Conservation (phyloP, 2,888 invertebrate species). For the Sympetrum striolatum region DNA sequence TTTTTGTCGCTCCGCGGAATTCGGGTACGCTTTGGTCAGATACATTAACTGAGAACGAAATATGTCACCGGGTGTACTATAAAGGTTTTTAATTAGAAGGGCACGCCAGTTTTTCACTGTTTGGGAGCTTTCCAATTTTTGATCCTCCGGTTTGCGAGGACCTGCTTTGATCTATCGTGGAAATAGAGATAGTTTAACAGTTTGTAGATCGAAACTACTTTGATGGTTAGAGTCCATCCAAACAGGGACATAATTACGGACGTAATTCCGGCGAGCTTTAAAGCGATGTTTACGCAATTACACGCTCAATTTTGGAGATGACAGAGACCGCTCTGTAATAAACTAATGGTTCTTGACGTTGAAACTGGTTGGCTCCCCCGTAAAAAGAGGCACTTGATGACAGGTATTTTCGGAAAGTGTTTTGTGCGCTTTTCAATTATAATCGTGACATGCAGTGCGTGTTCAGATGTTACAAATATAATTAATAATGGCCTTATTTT, state of each 20-base stretch:
- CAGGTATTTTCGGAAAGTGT: too few relatives aligned
- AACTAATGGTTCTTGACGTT: neutral
- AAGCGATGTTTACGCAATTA: neutral
- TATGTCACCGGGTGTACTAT: neutral
- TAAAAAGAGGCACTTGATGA: neutral
- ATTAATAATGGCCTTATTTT: too few relatives aligned
- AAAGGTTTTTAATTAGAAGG: neutral
- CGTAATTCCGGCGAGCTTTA: neutral
- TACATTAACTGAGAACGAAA: neutral
- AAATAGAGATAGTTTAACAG: neutral
- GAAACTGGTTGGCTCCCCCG: neutral
- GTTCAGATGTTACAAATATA: too few relatives aligned
- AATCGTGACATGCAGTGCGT: too few relatives aligned
- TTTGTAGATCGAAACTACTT: neutral
- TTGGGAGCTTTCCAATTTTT: neutral
- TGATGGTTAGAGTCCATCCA: neutral
- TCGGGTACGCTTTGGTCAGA: neutral
- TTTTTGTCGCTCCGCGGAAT: too few relatives aligned
- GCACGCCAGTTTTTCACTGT: too few relatives aligned
- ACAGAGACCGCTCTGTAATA: neutral
- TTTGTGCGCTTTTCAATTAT: too few relatives aligned
- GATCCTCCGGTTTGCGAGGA: neutral
- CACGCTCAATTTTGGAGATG: neutral
- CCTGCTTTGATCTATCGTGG: neutral
- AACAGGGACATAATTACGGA: neutral